A percentile compares a stretch with the other conserved stretches of the same genome.
These are phyloP conservation scores for Hemichromis elongatus DNA, from an alignment of 2,113 vertebrate species.

Conservation along the genomic window DNA sequence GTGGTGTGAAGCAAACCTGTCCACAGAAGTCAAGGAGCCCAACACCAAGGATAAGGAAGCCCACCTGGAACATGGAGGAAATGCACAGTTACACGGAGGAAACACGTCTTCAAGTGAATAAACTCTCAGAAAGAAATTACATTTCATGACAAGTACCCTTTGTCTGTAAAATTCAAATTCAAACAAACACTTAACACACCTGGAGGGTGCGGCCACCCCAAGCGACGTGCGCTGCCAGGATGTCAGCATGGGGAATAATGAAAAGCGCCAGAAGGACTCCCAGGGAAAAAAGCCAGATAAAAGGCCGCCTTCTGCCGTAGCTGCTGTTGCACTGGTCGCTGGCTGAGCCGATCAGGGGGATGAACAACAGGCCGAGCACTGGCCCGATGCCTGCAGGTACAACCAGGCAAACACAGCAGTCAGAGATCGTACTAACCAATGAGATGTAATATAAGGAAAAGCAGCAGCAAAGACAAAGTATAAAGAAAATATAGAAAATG, in stretches of 20 bases:
- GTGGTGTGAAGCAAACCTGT: constrained; percentile 76
- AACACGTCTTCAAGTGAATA: neutral
- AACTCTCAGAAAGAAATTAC: neutral
- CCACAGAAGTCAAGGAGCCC: constrained; percentile 79
- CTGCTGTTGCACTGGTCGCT: constrained; percentile 77
- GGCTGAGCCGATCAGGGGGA: constrained; percentile 77
- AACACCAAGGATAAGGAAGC: constrained; percentile 75
- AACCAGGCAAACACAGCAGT: neutral
- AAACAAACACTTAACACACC: constrained; percentile 15
- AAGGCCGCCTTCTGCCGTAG: constrained; percentile 74
- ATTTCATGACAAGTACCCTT: neutral
- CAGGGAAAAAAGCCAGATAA: constrained; percentile 77
- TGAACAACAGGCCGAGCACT: constrained; percentile 76
- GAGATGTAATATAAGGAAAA: neutral
- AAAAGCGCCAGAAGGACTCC: constrained; percentile 76
- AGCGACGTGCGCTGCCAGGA: constrained; percentile 60
- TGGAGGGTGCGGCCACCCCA: constrained; percentile 66
- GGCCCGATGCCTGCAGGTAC: constrained; percentile 73
- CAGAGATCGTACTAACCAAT: neutral
- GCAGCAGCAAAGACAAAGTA: neutral
- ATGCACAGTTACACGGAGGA: neutral
- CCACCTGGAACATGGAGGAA: constrained; percentile 51
- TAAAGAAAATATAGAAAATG: no score
- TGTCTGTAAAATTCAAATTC: neutral
- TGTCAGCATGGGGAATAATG: constrained; percentile 74